Percentiles rank a stretch among this genome's conserved stretches.
Conservation (phyloP, 2,113 vertebrate species). For the Marcusenius ussheri region DNA sequence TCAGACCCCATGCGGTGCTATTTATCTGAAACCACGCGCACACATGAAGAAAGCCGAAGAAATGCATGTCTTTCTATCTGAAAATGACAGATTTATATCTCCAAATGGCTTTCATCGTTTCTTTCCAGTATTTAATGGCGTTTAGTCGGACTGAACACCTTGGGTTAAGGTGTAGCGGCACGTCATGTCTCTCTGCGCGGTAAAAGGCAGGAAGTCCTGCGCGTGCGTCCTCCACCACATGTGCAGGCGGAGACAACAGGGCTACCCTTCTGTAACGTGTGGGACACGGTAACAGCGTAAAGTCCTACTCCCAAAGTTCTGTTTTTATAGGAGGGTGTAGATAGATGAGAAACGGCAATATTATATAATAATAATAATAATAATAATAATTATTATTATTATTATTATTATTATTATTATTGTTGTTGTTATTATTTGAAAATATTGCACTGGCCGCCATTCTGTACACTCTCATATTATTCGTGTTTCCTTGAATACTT, state of each 20-base stretch:
- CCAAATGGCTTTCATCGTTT: not conserved
- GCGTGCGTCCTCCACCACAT: not conserved
- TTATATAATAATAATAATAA: not conserved
- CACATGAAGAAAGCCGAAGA: not conserved
- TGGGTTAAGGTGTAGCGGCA: not conserved
- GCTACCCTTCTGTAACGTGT: not conserved
- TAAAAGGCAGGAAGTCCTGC: not conserved
- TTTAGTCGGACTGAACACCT: not conserved
- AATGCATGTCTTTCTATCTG: not conserved
- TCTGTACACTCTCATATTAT: not conserved
- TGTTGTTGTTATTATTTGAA: not conserved
- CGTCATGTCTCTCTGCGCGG: not conserved
- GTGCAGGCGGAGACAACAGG: not conserved
- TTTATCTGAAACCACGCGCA: not conserved
- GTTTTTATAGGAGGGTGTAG: not conserved
- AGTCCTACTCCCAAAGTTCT: not conserved
- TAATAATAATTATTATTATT: no score
- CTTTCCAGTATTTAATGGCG: not conserved
- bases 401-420: no score
- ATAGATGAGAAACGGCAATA: not conserved
- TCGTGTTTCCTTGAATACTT: not conserved
- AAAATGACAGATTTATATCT: not conserved
- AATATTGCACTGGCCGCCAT: not conserved
- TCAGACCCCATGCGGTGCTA: not conserved
- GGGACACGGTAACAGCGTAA: not conserved